Conservation (phyloP, 2,888 invertebrate species). For the Apotomis capreana region DNA sequence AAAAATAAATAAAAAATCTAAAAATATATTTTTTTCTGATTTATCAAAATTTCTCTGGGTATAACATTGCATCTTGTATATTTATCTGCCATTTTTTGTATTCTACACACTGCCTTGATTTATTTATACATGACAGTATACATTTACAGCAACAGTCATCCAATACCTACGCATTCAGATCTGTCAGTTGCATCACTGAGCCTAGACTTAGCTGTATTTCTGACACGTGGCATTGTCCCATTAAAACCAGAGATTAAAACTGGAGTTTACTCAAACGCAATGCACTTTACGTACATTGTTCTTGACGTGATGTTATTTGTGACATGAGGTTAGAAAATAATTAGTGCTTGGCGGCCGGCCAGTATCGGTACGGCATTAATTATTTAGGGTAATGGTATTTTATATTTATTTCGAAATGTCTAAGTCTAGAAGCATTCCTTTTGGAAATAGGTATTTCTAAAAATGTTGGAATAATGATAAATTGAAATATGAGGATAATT, state of each 20-base stretch:
- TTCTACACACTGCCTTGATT: too few relatives aligned
- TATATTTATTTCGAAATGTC: slow-evolving; percentile 10
- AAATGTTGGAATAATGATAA: too few relatives aligned
- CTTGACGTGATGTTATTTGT: slow-evolving; percentile 27
- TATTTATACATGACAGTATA: background rate
- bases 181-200: slow-evolving; percentile 5
- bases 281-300: slow-evolving; percentile 26
- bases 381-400: slow-evolving; percentile 26
- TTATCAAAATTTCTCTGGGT: too few relatives aligned
- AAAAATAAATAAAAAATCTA: too few relatives aligned
- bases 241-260: slow-evolving; percentile 12
- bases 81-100: too few relatives aligned
- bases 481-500: too few relatives aligned
- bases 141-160: background rate
- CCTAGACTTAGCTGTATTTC: slow-evolving; percentile 16
- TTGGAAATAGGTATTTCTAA: too few relatives aligned
- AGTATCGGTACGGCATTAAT: slow-evolving; percentile 22
- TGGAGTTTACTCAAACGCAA: slow-evolving; percentile 23
- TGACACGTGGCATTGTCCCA: slow-evolving; percentile 16
- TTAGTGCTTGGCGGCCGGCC: slow-evolving; percentile 38
- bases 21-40: too few relatives aligned
- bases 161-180: background rate
- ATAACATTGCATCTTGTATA: too few relatives aligned
- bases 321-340: slow-evolving; percentile 36
- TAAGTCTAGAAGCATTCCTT: background rate